phyloP scores from a whole-genome alignment of 2,113 vertebrate species.

The Barnardius zonarius region DNA sequence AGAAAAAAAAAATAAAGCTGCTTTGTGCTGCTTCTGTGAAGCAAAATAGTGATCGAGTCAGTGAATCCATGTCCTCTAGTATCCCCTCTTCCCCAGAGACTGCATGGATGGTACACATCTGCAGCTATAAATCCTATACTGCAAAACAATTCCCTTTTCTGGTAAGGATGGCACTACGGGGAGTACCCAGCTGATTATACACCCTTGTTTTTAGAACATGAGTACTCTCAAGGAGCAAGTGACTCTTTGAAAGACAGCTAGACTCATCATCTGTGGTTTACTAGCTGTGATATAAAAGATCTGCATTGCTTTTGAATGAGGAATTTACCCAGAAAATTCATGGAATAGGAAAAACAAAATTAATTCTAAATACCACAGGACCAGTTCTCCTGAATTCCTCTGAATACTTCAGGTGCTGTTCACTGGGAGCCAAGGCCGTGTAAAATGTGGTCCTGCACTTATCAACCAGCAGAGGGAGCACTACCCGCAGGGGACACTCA shows the following conservation, averaged over 20 bases:
- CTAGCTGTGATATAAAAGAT: neutral
- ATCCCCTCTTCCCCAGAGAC: neutral
- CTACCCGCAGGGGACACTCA: neutral
- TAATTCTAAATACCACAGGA: neutral
- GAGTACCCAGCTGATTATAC: neutral
- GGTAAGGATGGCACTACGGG: fast-evolving
- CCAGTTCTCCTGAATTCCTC: neutral
- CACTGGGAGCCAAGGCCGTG: fast-evolving
- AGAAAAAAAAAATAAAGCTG: neutral
- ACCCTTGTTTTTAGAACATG: neutral
- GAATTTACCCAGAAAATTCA: neutral
- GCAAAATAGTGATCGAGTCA: neutral
- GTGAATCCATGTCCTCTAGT: neutral
- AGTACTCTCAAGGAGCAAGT: neutral
- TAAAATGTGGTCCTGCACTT: neutral
- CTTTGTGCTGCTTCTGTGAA: neutral
- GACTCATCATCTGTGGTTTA: neutral
- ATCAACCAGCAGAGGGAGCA: conserved; percentile 54
- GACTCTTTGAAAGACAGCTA: neutral
- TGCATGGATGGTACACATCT: fast-evolving
- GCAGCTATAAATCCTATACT: neutral
- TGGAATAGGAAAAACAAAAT: fast-evolving
- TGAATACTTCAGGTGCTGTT: neutral
- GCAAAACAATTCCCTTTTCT: neutral
- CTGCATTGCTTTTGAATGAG: neutral